Percentiles rank a stretch among this genome's conserved stretches.
These are phyloP conservation scores for Parotocinclus haroldoi DNA, from an alignment of 2,797 vertebrate species.

Conservation along the genomic window DNA sequence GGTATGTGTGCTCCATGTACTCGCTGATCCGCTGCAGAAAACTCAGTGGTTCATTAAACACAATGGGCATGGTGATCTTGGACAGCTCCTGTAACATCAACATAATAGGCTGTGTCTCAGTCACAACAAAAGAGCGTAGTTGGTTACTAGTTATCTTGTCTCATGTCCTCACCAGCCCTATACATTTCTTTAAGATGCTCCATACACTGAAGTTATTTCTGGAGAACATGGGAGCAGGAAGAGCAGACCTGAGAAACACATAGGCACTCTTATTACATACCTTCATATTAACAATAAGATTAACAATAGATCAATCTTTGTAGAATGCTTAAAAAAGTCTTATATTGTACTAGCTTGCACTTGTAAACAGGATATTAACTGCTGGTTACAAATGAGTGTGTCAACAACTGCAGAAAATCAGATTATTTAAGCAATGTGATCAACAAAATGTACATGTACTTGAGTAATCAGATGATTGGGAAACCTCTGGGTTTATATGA, in stretches of 20 bases:
- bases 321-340: no score
- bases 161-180: constrained; percentile 83
- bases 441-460: no score
- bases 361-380: no score
- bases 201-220: constrained; percentile 90
- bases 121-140: not conserved
- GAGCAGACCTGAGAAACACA: constrained; percentile 69
- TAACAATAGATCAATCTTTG: not conserved
- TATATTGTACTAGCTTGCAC: no score
- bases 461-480: no score
- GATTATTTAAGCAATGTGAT: no score
- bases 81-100: constrained; percentile 82
- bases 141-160: not conserved
- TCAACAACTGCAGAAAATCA: no score
- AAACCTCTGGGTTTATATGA: no score
- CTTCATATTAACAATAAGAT: no score
- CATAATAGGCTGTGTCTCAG: not conserved
- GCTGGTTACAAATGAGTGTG: no score
- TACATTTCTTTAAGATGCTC: constrained; percentile 95
- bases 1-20: constrained; percentile 97
- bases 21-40: constrained; percentile 95
- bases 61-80: constrained; percentile 97
- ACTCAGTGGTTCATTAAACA: constrained; percentile 94
- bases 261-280: not conserved
- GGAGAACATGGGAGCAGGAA: constrained; percentile 91